phyloP scores from a whole-genome alignment of 2,888 invertebrate species.

The Xanthorhoe designata region DNA sequence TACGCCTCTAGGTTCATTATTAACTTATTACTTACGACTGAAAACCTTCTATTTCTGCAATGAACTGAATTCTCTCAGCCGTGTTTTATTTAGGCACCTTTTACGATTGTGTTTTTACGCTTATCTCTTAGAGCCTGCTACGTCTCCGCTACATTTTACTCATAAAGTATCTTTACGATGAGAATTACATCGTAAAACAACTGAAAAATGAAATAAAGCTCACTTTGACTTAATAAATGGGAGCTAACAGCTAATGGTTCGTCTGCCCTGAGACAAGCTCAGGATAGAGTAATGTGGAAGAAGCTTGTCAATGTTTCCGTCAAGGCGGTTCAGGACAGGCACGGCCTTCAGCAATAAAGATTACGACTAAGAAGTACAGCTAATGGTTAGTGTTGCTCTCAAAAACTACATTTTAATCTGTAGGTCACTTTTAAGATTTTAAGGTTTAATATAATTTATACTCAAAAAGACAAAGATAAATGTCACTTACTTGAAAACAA shows the following conservation, averaged over 20 bases:
- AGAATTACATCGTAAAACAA: constrained; percentile 2
- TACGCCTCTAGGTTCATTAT: neutral
- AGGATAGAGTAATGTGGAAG: too few species aligned
- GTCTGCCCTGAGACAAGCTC: too few species aligned
- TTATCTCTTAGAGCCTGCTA: constrained; percentile 1
- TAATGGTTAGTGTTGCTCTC: too few species aligned
- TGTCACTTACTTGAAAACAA: too few species aligned
- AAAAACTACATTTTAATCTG: neutral
- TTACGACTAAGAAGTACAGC: too few species aligned
- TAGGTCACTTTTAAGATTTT: neutral
- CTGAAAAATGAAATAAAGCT: constrained; percentile 8
- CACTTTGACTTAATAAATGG: neutral
- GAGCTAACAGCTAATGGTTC: neutral
- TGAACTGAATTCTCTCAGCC: constrained; percentile 3
- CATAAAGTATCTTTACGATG: constrained; percentile 2
- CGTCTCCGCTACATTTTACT: constrained; percentile 3
- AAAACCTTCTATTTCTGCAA: neutral
- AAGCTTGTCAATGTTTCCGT: too few species aligned
- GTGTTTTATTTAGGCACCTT: constrained; percentile 15
- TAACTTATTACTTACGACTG: neutral
- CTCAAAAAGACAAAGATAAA: too few species aligned
- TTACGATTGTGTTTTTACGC: constrained; percentile 15
- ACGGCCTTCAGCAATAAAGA: too few species aligned
- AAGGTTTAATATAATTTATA: too few species aligned
- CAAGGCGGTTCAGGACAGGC: too few species aligned